Evolutionary conservation across 2,113 vertebrate genomes (phyloP), one percentile per base, ranked within the genome.

Genomic region (Ceratotherium simum): DNA sequence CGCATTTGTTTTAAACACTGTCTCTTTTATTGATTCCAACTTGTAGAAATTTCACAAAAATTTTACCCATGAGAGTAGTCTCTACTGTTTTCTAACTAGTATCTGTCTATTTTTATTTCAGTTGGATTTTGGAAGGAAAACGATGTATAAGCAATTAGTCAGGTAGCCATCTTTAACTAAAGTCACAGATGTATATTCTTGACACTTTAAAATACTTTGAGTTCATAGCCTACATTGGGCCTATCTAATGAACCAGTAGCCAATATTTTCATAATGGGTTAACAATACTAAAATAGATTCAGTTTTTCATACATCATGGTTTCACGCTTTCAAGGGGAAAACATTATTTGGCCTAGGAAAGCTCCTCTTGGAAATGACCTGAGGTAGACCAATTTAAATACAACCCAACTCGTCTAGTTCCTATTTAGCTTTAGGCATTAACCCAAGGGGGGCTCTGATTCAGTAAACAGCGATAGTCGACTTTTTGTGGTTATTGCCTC

Each of bases 121-220:
- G 5, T 16, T 93, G 73, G 39, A 88, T 73, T 95, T 95, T 95
- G 75, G 29, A 58, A 90, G 29, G 69, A 39, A 93, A 86, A 4
- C 51, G 25, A 75, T 65, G 23, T 5, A 69, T 23, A 46, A 76
- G 27, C 5, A 42, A 9, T 93, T 60, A 72, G 25, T 91, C 20
- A 79, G 79, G 21, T 83, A 18, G 1, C 31, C 20, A 48, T 73
- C 31, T 86, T 80, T 86, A 39, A 86, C 20, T 6, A 48, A 51
- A 82, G 65, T 56, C 36, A 88, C n/a, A 70, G 69, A 18, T 48
- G 1, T 78, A 64, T 69, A 69, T 51, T 36, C 51, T 54, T 92
- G 39, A 76, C 5, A 58, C 11, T 51, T 46, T 67, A 48, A 86
- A 94, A 51, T 33, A 20, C 60, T 9, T 18, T 70, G 12, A 42